Percentiles rank a stretch among this genome's conserved stretches.
phyloP scores from a whole-genome alignment of 2,888 invertebrate genomes.

The Xestia c-nigrum region DNA sequence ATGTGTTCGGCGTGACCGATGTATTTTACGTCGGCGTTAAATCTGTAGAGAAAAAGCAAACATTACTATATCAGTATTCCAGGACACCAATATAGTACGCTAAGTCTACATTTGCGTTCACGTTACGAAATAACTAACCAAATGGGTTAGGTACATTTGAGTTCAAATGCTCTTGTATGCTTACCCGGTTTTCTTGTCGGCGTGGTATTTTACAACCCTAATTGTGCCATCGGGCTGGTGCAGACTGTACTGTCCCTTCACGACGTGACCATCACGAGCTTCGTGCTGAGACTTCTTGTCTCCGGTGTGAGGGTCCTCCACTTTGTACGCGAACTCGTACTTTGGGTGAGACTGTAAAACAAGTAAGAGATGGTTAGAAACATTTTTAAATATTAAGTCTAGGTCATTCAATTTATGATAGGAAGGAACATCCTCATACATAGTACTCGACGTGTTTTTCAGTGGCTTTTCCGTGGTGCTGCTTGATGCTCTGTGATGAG shows the following conservation, averaged over 20 bases:
- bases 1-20: constrained; percentile 65
- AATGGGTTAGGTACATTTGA: background rate
- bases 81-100: background rate
- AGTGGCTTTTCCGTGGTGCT: constrained; percentile 70
- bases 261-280: constrained; percentile 75
- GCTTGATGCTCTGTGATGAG: constrained; percentile 74
- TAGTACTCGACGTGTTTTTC: constrained; percentile 60
- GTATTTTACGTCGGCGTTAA: constrained; percentile 76
- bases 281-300: constrained; percentile 80
- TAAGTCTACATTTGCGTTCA: background rate
- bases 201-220: constrained; percentile 83
- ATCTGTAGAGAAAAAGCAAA: constrained; percentile 43
- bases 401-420: background rate
- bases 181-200: constrained; percentile 71
- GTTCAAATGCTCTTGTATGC: background rate
- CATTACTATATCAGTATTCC: background rate
- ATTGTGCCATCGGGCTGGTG: constrained; percentile 85
- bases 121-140: background rate
- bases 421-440: background rate
- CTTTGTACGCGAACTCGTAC: constrained; percentile 84
- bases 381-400: background rate
- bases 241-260: constrained; percentile 83
- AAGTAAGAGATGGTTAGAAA: background rate
- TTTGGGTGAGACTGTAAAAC: constrained; percentile 75
- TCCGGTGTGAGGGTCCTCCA: constrained; percentile 85